Base-by-base conservation (phyloP, 2,797 vertebrate species). In the Philypnodon macrostomus region DNA sequence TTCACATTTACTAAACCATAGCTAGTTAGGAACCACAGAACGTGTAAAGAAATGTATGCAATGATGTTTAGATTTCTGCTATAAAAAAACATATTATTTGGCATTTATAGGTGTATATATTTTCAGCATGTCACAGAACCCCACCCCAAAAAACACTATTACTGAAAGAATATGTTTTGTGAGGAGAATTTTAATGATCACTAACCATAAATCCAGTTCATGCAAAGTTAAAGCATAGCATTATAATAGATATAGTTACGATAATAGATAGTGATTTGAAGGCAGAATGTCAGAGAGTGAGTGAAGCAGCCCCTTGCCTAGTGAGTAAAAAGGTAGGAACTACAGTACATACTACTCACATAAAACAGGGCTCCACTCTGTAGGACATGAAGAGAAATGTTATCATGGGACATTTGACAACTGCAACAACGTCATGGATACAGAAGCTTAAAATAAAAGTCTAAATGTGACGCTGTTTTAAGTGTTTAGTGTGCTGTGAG, bases 331-430 rank as follows among this genome's bases (percentile, higher is more conserved):
- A 74, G 50, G 70, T 26, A 84, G 66, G 72, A 71, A 67, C 81
- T 70, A 81, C 85, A 80, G 88, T 87, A 85, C 80, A 82, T 79
- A 85, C 91, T 92, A 91, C 91, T 93, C 91, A 93, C 93, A 93
- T 82, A 91, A 87, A 91, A 84, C 74, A 92, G 86, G 87, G 87
- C 60, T 90, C 91, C 90, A 82, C 80, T 90, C 88, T 90, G 90
- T 78, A 83, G 86, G 86, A 88, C 85, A 87, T 54, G 67, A 47
- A 82, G 57, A 87, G 65, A 87, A 61, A 80, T 58, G 79, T 86
- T 77, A 77, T 67, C 75, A 85, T 85, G 84, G 82, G 86, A 90
- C 86, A 81, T 88, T 55, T 80, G n/a, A n/a, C n/a, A 77, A 81
- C 32, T 66, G 78, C 48, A 79, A 86, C 83, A 85, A 90, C 78